Conservation (phyloP, 2,888 invertebrate species). For the Neoaliturus tenellus region DNA sequence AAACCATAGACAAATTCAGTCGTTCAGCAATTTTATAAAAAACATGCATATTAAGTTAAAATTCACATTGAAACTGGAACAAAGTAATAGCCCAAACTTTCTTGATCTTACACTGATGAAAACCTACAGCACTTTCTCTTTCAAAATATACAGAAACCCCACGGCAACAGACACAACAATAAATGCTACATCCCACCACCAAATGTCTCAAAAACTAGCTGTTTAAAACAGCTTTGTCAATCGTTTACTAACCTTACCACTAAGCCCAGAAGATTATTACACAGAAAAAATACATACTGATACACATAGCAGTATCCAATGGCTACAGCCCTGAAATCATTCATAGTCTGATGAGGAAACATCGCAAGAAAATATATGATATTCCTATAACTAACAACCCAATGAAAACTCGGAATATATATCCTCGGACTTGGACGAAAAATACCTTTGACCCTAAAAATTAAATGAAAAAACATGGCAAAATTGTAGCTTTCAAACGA, state of each 20-base stretch:
- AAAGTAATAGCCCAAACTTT: conserved; percentile 6
- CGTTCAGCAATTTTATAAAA: neutral
- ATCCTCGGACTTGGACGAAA: neutral
- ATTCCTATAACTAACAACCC: neutral
- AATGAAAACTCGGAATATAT: neutral
- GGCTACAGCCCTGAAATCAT: neutral
- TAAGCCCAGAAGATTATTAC: neutral
- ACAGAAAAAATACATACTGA: neutral
- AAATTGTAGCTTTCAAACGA: neutral
- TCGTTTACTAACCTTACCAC: neutral
- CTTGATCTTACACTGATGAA: neutral
- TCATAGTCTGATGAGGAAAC: neutral
- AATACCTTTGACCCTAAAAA: neutral
- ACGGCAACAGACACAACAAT: neutral
- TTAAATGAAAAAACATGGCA: neutral
- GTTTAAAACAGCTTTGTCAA: conserved; percentile 11
- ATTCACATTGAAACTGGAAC: conserved; percentile 5
- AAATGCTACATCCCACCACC: neutral
- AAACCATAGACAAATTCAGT: neutral
- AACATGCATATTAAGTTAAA: neutral
- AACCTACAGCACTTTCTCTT: neutral
- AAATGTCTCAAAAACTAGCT: neutral
- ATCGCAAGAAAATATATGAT: neutral
- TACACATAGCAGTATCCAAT: neutral
- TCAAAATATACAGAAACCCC: neutral